Evolutionary conservation across 1,140 invertebrate species (phyloP).

Genomic region (Drepana arcuata): DNA sequence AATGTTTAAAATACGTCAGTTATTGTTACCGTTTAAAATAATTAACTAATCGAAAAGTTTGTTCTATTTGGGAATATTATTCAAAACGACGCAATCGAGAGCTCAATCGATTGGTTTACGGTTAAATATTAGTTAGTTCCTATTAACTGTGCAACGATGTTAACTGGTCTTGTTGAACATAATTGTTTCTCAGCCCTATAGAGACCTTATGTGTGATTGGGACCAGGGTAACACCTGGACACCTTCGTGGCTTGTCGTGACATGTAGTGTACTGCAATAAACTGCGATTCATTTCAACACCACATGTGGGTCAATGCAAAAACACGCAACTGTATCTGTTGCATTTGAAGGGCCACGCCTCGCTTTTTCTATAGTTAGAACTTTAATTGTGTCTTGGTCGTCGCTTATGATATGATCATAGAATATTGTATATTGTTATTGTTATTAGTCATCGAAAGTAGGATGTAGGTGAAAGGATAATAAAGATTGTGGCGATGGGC

Average conservation of each 20-base stretch:
- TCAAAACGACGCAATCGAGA: too few species aligned
- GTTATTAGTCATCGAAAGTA: too few species aligned
- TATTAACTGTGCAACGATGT: conserved; percentile 1
- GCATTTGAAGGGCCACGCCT: conserved; percentile 37
- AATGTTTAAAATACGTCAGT: too few species aligned
- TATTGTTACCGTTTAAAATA: too few species aligned
- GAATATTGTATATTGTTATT: conserved; percentile 1
- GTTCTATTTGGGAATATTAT: too few species aligned
- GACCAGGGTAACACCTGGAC: conserved; percentile 9
- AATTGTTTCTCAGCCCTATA: conserved; percentile 2
- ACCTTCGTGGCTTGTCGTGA: conserved; percentile 11
- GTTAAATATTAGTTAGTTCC: too few species aligned
- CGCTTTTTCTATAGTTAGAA: conserved; percentile 41
- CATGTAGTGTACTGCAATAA: conserved; percentile 27
- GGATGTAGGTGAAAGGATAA: too few species aligned
- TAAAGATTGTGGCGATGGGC: too few species aligned
- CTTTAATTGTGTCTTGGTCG: conserved; percentile 27
- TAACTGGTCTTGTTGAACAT: conserved; percentile 1
- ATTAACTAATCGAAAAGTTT: too few species aligned
- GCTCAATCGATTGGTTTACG: too few species aligned
- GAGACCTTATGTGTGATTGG: conserved; percentile 8
- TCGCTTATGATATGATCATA: conserved; percentile 10
- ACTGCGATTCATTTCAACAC: conserved; percentile 41
- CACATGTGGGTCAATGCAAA: conserved; percentile 60
- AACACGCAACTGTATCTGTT: conserved; percentile 25